Evolutionary conservation across 2,797 vertebrate species (phyloP), one percentile per base, ranked within the genome.

Genomic region (Sus cebifrons): DNA sequence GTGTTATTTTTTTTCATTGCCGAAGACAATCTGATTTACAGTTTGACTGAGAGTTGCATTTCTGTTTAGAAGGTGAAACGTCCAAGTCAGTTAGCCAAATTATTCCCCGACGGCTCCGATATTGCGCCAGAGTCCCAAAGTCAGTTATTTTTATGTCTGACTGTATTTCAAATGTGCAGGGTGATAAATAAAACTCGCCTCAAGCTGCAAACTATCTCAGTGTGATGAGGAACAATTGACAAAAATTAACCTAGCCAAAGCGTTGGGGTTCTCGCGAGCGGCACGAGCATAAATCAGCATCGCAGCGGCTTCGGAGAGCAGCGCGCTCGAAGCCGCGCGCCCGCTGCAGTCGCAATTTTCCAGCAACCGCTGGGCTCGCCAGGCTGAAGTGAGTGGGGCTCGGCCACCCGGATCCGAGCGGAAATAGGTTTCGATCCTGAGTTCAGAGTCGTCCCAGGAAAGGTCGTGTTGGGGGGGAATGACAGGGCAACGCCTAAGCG

Each of bases 1-100:
- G 74, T 74, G 58, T 49, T 17, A 6, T 36, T 62, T 36, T 29
- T 29, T 25, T 10, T 20, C 70, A 78, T 89, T 92, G 82, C 85
- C 78, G 97, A 97, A 97, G 97, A 97, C 97, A 98, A 95, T 94
- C 67, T 97, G 97, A 98, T 98, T 98, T 97, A 98, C 96, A 95
- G 96, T 96, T 97, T 92, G 95, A 95, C 96, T 95, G 97, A 90
- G 94, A 92, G 87, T 89, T 97, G 95, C 92, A 83, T 97, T 98
- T 98, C 97, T 97, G 93, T 98, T 97, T 98, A 94, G 96, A 98
- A 97, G 96, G 97, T 96, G 96, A 97, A 98, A 96, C 29, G 96
- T 97, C 96, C 96, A 95, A 97, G 91, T 95, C 97, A 92, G 94
- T 97, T 98, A 97, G 96, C 96, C 97, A 98, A 97, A 97, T 97